Conservation (phyloP, 2,113 vertebrate genomes). For the Nycticebus coucang region DNA sequence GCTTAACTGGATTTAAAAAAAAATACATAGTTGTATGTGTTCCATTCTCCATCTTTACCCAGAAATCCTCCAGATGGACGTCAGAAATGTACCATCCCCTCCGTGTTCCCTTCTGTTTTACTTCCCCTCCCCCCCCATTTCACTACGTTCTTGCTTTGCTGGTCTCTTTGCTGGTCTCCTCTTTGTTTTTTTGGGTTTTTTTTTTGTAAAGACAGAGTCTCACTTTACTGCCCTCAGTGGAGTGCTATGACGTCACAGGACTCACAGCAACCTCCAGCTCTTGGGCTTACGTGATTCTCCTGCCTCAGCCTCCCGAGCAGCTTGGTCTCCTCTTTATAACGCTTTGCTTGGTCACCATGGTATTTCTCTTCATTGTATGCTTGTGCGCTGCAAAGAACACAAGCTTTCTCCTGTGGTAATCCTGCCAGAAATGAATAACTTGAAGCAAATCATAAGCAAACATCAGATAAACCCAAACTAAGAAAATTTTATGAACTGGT, state of each 20-base stretch:
- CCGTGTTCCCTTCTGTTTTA: rapidly evolving
- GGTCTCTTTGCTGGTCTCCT: no score
- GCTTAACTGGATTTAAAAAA: no score
- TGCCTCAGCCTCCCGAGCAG: no score
- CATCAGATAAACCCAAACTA: neutral
- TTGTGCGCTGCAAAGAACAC: neutral
- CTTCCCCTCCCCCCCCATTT: neutral
- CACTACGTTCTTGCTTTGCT: neutral
- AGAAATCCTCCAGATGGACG: neutral
- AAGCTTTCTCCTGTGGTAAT: no score
- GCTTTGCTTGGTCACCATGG: neutral
- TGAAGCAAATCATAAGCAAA: neutral
- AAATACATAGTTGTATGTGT: neutral
- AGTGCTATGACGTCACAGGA: no score
- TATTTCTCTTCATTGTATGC: neutral
- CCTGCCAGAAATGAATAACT: neutral
- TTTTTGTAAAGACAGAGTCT: no score
- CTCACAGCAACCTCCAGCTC: no score
- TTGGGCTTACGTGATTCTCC: no score
- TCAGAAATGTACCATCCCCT: neutral
- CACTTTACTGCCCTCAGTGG: no score
- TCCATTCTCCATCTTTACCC: neutral
- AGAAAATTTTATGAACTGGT: neutral
- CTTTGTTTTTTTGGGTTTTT: no score
- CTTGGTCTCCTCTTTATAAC: neutral